Conservation (phyloP, 2,113 vertebrate genomes). For the zebrafish (Danio rerio) region DNA sequence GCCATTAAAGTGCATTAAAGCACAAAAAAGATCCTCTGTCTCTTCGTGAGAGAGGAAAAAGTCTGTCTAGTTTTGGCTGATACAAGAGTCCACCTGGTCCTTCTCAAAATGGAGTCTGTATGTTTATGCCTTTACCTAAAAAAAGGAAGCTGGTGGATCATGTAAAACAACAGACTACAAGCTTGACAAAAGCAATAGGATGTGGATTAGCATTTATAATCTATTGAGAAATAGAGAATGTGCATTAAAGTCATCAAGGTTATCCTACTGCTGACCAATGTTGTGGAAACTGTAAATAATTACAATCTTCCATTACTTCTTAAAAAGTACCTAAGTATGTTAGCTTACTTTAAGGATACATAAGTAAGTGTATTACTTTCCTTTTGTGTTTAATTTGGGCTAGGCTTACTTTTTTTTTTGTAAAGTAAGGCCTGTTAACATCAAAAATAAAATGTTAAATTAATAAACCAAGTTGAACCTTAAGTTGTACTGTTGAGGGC, state of each 20-base stretch:
- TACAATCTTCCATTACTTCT: no score
- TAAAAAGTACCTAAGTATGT: no score
- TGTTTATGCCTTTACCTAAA: slow-evolving; percentile 35
- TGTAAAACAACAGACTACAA: slow-evolving; percentile 28
- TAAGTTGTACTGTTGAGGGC: no score
- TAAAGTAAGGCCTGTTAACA: no score
- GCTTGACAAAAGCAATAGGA: slow-evolving; percentile 9
- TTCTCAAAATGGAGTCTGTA: slow-evolving; percentile 38
- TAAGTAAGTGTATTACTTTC: no score
- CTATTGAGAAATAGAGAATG: not conserved
- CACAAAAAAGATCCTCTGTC: slow-evolving; percentile 74
- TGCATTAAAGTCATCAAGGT: slow-evolving; percentile 34
- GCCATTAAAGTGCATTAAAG: slow-evolving; percentile 78
- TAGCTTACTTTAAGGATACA: no score
- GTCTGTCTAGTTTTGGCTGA: slow-evolving; percentile 38
- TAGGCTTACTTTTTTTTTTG: no score
- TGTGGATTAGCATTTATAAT: slow-evolving; percentile 36
- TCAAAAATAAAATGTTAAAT: no score
- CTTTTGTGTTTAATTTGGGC: no score
- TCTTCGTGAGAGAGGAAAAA: slow-evolving; percentile 54
- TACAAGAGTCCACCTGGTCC: slow-evolving; percentile 32
- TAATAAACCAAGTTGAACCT: no score
- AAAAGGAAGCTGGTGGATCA: not conserved
- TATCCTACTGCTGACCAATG: not conserved
- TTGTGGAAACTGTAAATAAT: no score